Percentiles rank a stretch among this genome's conserved stretches.
These are phyloP conservation scores for Dysmachus trigonus DNA, from an alignment of 2,888 invertebrate species.

Conservation along the genomic window DNA sequence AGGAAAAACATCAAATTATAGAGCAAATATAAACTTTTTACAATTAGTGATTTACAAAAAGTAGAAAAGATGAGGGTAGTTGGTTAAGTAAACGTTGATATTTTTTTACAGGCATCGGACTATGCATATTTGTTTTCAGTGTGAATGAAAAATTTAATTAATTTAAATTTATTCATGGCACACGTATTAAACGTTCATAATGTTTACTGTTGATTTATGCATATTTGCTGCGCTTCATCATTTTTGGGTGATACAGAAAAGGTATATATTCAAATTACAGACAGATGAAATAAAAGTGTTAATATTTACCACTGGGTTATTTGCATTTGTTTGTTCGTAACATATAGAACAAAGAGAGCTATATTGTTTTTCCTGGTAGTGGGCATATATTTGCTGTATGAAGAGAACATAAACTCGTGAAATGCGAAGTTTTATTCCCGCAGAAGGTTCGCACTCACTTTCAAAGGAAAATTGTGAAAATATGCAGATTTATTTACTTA, in stretches of 20 bases:
- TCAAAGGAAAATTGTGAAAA: too few relatives aligned
- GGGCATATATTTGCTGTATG: too few relatives aligned
- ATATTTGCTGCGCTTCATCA: not conserved
- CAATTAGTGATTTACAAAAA: slow-evolving; percentile 49
- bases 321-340: too few relatives aligned
- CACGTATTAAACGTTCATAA: not conserved
- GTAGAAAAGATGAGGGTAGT: not conserved
- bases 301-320: too few relatives aligned
- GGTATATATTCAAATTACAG: too few relatives aligned
- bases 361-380: too few relatives aligned
- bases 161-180: not conserved
- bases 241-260: not conserved
- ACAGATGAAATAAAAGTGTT: too few relatives aligned
- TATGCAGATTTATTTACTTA: too few relatives aligned
- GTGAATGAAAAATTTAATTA: not conserved
- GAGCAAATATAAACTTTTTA: not conserved
- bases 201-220: not conserved
- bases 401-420: too few relatives aligned
- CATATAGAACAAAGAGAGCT: too few relatives aligned
- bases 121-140: not conserved
- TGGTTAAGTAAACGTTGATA: not conserved
- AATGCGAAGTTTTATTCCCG: too few relatives aligned
- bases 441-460: too few relatives aligned
- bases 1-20: not conserved
- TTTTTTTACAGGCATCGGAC: not conserved